Conservation (phyloP, 2,797 vertebrate species). For the Danio choprae region DNA sequence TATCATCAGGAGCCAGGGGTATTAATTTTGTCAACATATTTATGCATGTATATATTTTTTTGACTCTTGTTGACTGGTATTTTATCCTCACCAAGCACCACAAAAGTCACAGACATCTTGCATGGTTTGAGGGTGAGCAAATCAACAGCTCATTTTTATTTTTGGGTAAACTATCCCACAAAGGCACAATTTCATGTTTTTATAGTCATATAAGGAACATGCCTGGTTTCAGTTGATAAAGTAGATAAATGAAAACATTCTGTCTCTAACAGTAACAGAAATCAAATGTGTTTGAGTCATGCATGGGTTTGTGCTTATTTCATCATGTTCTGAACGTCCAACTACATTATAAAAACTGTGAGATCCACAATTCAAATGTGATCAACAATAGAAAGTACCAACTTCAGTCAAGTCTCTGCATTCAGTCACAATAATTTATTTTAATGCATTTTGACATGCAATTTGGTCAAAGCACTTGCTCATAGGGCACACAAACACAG, state of each 20-base stretch:
- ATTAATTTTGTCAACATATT: not conserved
- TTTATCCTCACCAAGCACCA: too few relatives aligned
- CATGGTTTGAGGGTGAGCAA: too few relatives aligned
- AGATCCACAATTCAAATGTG: not conserved
- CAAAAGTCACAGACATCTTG: too few relatives aligned
- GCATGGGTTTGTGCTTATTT: not conserved
- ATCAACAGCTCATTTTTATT: too few relatives aligned
- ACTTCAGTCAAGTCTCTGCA: not conserved
- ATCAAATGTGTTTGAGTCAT: not conserved
- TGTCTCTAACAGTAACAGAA: not conserved
- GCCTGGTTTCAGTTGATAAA: not conserved
- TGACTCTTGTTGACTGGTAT: too few relatives aligned
- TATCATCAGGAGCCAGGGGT: too few relatives aligned
- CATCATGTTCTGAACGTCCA: not conserved
- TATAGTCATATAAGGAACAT: not conserved
- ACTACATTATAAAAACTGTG: not conserved
- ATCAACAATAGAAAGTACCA: not conserved
- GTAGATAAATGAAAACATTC: not conserved
- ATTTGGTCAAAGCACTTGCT: not conserved
- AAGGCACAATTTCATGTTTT: too few relatives aligned
- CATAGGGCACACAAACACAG: not conserved
- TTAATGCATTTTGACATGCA: not conserved
- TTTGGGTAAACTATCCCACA: too few relatives aligned
- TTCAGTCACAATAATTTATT: not conserved
- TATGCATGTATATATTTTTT: too few relatives aligned